phyloP scores from a whole-genome alignment of 2,797 vertebrate species.

The Pagetopsis macropterus region DNA sequence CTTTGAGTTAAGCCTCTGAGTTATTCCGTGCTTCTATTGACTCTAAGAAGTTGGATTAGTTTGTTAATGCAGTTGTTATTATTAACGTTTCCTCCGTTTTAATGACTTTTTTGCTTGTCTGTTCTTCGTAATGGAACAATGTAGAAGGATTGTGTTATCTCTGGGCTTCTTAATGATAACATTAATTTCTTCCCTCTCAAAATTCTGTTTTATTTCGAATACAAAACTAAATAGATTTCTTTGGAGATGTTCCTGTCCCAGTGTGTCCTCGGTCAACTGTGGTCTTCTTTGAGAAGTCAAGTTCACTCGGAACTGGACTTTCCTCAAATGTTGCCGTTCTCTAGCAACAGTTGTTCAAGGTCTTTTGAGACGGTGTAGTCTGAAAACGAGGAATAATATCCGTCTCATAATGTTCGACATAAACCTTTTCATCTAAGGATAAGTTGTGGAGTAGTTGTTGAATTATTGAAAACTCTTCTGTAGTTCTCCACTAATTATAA shows the following conservation, averaged over 20 bases:
- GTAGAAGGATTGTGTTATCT: slow-evolving; percentile 13
- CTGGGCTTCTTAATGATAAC: slow-evolving; percentile 35
- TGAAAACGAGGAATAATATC: not conserved
- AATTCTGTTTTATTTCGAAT: slow-evolving; percentile 33
- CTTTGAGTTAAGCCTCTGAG: slow-evolving; percentile 24
- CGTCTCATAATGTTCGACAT: not conserved
- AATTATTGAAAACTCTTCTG: slow-evolving; percentile 6
- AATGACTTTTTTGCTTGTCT: slow-evolving; percentile 34
- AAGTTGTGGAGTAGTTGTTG: slow-evolving; percentile 6
- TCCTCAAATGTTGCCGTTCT: not conserved
- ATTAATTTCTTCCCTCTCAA: slow-evolving; percentile 5
- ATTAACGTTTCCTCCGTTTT: not conserved
- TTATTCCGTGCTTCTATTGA: slow-evolving; percentile 40
- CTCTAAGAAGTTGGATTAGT: slow-evolving; percentile 56
- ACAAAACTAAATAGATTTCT: slow-evolving; percentile 25
- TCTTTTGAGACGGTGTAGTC: not conserved
- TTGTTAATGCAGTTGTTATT: slow-evolving; percentile 37
- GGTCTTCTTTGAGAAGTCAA: not conserved
- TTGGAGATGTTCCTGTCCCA: not conserved
- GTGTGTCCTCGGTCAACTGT: not conserved
- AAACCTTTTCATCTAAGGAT: not conserved
- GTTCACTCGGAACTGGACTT: not conserved
- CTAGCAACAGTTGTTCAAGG: not conserved
- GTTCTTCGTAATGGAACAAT: slow-evolving; percentile 45
- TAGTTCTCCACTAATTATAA: slow-evolving; percentile 28